A percentile compares a stretch with the other conserved stretches of the same genome.
Conservation (phyloP, 2,888 invertebrate species). For the Anthophora plumipes region DNA sequence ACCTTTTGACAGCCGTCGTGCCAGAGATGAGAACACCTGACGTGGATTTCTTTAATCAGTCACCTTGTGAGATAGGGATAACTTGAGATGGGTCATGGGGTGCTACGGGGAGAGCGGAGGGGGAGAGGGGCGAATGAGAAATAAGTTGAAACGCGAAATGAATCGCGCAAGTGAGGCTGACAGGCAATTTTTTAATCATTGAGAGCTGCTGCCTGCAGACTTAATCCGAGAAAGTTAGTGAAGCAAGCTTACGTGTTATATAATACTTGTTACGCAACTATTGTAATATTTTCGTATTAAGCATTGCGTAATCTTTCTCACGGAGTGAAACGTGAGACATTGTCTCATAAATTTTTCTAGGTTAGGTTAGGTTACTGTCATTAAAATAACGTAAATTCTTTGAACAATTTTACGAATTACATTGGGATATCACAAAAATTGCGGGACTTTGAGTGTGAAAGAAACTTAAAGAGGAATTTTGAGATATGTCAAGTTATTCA, state of each 20-base stretch:
- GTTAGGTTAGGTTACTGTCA: too few relatives aligned
- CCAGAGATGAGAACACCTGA: slow-evolving; percentile 73
- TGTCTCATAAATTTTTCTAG: background rate
- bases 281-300: background rate
- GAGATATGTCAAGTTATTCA: too few relatives aligned
- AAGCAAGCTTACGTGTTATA: background rate
- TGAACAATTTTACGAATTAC: too few relatives aligned
- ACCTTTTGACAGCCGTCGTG: slow-evolving; percentile 78
- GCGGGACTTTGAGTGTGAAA: too few relatives aligned
- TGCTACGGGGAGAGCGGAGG: slow-evolving; percentile 56
- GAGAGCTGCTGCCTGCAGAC: slow-evolving; percentile 45
- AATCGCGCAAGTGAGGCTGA: slow-evolving; percentile 79
- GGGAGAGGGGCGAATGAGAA: slow-evolving; percentile 59
- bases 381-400: too few relatives aligned
- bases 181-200: slow-evolving; percentile 79
- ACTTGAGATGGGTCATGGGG: slow-evolving; percentile 58
- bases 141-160: slow-evolving; percentile 76
- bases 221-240: slow-evolving; percentile 24
- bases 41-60: slow-evolving; percentile 81
- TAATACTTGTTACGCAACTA: background rate
- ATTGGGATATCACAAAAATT: too few relatives aligned
- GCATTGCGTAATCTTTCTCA: background rate
- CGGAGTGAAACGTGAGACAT: background rate
- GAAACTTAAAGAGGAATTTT: too few relatives aligned
- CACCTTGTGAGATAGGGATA: slow-evolving; percentile 69